Conservation (phyloP, 2,797 vertebrate species). For the Cephalopachus bancanus region DNA sequence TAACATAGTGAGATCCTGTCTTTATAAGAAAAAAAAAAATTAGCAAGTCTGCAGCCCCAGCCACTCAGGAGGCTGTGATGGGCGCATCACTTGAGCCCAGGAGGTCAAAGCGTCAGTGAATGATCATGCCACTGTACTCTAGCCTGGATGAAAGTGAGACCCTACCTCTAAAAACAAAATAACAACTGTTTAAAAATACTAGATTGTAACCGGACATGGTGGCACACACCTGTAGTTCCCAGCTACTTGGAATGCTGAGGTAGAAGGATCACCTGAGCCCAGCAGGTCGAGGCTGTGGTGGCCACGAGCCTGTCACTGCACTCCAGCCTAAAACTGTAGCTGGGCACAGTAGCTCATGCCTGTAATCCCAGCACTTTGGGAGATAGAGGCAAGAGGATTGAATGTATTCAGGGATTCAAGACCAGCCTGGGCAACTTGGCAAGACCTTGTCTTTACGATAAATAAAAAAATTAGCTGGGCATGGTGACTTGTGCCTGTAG, state of each 20-base stretch:
- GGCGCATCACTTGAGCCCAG: too few species aligned
- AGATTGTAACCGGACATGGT: not conserved
- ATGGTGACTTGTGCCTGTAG: not conserved
- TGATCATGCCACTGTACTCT: too few species aligned
- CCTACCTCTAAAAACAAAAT: too few species aligned
- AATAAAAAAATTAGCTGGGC: not conserved
- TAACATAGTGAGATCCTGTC: too few species aligned
- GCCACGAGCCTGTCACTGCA: not conserved
- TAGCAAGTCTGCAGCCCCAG: too few species aligned
- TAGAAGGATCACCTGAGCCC: not conserved
- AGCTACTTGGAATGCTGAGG: not conserved
- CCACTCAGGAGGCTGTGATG: too few species aligned
- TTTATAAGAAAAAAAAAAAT: too few species aligned
- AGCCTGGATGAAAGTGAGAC: too few species aligned
- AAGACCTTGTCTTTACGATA: not conserved
- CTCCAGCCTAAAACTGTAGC: not conserved
- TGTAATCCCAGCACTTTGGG: not conserved
- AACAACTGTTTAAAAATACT: not conserved
- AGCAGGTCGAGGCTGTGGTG: not conserved
- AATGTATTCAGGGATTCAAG: not conserved
- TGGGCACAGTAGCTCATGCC: not conserved
- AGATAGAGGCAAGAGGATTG: not conserved
- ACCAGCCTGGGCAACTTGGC: not conserved
- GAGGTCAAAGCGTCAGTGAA: too few species aligned
- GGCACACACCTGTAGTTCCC: not conserved